phyloP scores from a whole-genome alignment of 2,797 vertebrate species.

The Melanotaenia pygmaea region DNA sequence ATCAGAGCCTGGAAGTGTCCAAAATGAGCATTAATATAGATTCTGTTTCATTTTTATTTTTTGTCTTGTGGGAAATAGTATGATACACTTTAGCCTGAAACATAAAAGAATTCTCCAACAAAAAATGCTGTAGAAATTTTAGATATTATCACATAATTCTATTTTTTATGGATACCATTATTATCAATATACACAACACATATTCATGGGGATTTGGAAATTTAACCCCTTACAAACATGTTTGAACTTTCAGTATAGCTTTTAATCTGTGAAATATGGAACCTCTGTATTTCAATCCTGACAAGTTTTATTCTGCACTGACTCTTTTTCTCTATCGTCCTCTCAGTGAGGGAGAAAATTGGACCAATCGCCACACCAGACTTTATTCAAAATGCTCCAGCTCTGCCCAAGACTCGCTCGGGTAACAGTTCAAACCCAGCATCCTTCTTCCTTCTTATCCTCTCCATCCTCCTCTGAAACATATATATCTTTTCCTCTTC shows the following conservation, averaged over 20 bases:
- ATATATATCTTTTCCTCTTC: not conserved
- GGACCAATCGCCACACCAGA: constrained; percentile 88
- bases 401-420: constrained; percentile 87
- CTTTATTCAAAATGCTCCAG: constrained; percentile 87
- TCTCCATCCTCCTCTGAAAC: not conserved
- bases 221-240: too few relatives aligned
- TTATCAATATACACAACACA: too few relatives aligned
- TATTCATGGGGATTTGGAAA: too few relatives aligned
- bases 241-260: not conserved
- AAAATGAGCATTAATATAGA: too few relatives aligned
- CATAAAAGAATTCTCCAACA: too few relatives aligned
- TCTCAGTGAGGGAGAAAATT: constrained; percentile 85
- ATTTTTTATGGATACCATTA: too few relatives aligned
- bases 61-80: too few relatives aligned
- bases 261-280: not conserved
- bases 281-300: not conserved
- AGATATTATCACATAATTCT: too few relatives aligned
- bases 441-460: not conserved
- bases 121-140: too few relatives aligned
- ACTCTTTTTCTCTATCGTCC: constrained; percentile 7
- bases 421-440: constrained; percentile 64
- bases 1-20: too few relatives aligned
- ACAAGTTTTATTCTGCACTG: not conserved
- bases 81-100: too few relatives aligned
- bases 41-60: too few relatives aligned